Evolutionary conservation across 2,888 invertebrate species (phyloP).

Genomic region (Latheticus oryzae): DNA sequence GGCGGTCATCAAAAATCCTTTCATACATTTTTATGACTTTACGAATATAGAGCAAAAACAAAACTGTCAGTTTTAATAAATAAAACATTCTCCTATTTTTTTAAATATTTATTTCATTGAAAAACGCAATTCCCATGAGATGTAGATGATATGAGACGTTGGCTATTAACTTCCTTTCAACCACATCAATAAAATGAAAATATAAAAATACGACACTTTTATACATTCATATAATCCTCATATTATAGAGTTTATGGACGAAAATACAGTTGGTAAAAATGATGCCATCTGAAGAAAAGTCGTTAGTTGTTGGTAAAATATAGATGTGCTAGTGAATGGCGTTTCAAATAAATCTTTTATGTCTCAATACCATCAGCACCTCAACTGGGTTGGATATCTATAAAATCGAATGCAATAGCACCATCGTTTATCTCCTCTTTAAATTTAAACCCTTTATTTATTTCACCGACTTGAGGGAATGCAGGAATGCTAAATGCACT

Average conservation of each 20-base stretch:
- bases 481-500: no score
- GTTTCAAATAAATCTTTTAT: conserved; percentile 30
- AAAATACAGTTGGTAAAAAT: conserved; percentile 5
- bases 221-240: conserved; percentile 9
- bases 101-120: no score
- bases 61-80: no score
- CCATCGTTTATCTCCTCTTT: conserved; percentile 26
- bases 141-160: conserved; percentile 19
- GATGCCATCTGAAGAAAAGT: conserved; percentile 9
- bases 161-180: conserved; percentile 23
- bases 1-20: not conserved
- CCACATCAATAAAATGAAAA: conserved; percentile 28
- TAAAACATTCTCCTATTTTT: no score
- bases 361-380: conserved; percentile 22
- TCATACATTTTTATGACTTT: no score
- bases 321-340: conserved; percentile 5
- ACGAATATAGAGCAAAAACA: no score
- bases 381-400: conserved; percentile 5
- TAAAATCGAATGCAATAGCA: conserved; percentile 18
- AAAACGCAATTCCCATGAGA: conserved; percentile 18
- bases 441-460: conserved; percentile 27
- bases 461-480: not conserved
- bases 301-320: conserved; percentile 7
- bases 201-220: conserved; percentile 21
- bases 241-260: conserved; percentile 10